phyloP scores from a whole-genome alignment of 2,797 vertebrate genomes.

The Otus scops region DNA sequence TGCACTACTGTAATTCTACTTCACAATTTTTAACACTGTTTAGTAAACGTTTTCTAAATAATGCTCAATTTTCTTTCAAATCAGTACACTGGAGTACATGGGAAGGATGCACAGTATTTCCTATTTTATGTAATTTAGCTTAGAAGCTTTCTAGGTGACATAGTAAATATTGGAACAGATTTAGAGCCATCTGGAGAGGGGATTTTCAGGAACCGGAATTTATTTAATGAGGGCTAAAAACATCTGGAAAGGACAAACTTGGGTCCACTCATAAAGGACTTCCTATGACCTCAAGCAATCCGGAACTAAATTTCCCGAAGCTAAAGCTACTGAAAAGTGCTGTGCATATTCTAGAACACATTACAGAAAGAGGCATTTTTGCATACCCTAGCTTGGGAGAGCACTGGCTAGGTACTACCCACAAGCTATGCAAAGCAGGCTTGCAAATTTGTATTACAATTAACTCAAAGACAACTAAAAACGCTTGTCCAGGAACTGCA shows the following conservation, averaged over 20 bases:
- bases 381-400: neutral
- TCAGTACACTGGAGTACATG: neutral
- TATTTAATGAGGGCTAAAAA: constrained; percentile 34
- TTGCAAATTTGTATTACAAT: neutral
- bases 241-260: constrained; percentile 35
- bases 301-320: neutral
- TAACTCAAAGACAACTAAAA: neutral
- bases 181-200: constrained; percentile 27
- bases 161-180: constrained; percentile 5
- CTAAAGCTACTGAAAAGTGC: neutral
- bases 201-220: constrained; percentile 57
- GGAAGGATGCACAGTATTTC: neutral
- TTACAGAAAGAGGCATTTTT: neutral
- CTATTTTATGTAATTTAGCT: neutral
- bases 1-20: neutral
- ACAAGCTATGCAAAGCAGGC: neutral
- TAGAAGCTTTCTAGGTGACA: constrained; percentile 27
- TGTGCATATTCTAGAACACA: neutral
- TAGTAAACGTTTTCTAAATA: neutral
- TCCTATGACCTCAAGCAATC: constrained; percentile 33
- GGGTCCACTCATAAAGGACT: constrained; percentile 23
- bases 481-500: neutral
- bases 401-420: neutral
- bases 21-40: neutral
- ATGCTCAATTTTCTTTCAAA: neutral